Base-by-base conservation (phyloP, 2,888 invertebrate genomes). In the Chaitophorus viminalis region DNA sequence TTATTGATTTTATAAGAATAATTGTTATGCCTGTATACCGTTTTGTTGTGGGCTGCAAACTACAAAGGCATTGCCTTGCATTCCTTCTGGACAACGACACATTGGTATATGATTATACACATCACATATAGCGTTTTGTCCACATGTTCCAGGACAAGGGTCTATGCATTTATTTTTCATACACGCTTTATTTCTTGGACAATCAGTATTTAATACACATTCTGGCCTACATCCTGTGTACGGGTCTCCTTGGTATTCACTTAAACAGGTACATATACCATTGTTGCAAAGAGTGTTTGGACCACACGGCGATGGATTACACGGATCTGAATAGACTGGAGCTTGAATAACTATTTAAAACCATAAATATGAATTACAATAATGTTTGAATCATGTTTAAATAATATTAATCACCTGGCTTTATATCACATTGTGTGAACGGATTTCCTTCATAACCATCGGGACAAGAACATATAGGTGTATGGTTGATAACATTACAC, bases 121-220 rank as follows among this genome's bases (percentile, higher is more conserved):
- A 92, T 94, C 93, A 90, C 96, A 97, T 90, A 93, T 92, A 29
- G 96, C 94, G 91, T 95, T 95, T 90, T 92, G 92, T 82, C 96
- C 97, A 91, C 95, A 97, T 83, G 94, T 93, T 82, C 94, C 94
- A 60, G 94, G 93, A 90, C 97, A 97, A 68, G 97, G 96, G 91
- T 96, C 94, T 39, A 92, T 91, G 91, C 97, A 97, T 92, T 95
- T 95, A 90, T 94, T 94, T 90, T 95, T 94, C 21, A 95, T 92
- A 90, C 97, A 97, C 5, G 96, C 95, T 90, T 94, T 94, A 90
- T 94, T 93, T 31, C 93, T 92, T 2, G 94, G 91, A 91, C 97
- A 97, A 91, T 96, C 96, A 0, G 95, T 94, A 90, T 95, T 96
- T 54, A 94, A 93, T 52, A 94, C 94, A 91, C 96, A 96, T 92